Evolutionary conservation across 2,797 vertebrate genomes (phyloP).

Genomic region (Naso thynnoides): DNA sequence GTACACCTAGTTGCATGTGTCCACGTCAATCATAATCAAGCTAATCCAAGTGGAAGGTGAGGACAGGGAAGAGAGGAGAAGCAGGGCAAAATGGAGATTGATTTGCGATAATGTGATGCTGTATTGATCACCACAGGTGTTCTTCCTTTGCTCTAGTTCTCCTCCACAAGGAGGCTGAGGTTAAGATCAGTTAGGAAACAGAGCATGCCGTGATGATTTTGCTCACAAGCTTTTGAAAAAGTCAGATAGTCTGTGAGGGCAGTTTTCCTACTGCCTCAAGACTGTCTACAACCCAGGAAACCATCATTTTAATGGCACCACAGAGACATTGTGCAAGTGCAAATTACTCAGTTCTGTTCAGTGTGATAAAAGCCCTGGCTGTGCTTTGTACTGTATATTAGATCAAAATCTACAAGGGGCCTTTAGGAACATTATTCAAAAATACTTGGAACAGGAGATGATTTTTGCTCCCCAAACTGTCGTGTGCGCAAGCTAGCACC

Average conservation of each 20-base stretch:
- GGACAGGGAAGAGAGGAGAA: slow-evolving; percentile 16
- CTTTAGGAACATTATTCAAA: too few species aligned
- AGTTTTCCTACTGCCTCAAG: slow-evolving; percentile 14
- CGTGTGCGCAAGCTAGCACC: too few species aligned
- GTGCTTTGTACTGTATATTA: slow-evolving; percentile 23
- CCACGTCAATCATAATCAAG: slow-evolving; percentile 38
- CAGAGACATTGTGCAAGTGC: slow-evolving; percentile 14
- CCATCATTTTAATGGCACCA: slow-evolving; percentile 25
- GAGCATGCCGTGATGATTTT: slow-evolving; percentile 5
- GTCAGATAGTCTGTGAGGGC: background rate
- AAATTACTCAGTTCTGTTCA: slow-evolving; percentile 15
- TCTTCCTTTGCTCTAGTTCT: slow-evolving; percentile 10
- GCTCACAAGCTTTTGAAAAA: slow-evolving; percentile 17
- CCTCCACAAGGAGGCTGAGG: slow-evolving; percentile 17
- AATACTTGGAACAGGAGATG: too few species aligned
- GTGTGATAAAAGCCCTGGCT: slow-evolving; percentile 16
- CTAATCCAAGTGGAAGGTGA: slow-evolving; percentile 22
- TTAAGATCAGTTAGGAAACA: slow-evolving; percentile 34
- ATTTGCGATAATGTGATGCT: slow-evolving; percentile 31
- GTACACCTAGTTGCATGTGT: slow-evolving; percentile 20
- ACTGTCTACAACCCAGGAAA: slow-evolving; percentile 1
- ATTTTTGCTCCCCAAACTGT: too few species aligned
- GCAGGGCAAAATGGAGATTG: slow-evolving; percentile 12
- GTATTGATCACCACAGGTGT: slow-evolving; percentile 27
- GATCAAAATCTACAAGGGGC: background rate